Percentiles rank a stretch among this genome's conserved stretches.
These are phyloP conservation scores for Steinernema scapterisci DNA, from an alignment of 2,888 invertebrate species.

Conservation along the genomic window DNA sequence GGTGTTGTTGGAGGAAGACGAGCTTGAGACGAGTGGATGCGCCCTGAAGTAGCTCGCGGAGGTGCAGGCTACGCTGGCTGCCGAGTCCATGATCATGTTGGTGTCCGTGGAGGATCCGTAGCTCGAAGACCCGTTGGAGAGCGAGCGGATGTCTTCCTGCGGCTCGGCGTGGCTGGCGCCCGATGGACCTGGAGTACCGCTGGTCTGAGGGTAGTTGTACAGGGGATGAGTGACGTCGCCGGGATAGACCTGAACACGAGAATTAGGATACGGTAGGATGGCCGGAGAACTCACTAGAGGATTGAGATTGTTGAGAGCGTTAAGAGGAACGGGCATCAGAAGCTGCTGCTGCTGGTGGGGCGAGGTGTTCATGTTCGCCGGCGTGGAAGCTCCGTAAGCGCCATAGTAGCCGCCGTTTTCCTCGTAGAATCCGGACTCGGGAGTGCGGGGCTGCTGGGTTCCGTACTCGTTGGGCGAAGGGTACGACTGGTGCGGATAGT, in stretches of 20 bases:
- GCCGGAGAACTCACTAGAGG: conserved; percentile 12
- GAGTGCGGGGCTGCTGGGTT: conserved; percentile 49
- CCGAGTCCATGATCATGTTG: not conserved
- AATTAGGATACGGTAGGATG: conserved; percentile 1
- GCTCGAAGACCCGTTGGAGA: conserved; percentile 52
- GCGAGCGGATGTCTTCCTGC: conserved; percentile 56
- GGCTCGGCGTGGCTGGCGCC: not conserved
- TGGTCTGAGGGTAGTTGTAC: conserved; percentile 24
- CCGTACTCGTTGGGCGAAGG: conserved; percentile 56
- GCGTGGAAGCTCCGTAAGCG: conserved; percentile 10
- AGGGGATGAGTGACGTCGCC: not conserved
- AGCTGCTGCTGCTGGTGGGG: conserved; percentile 24
- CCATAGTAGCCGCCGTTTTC: conserved; percentile 43
- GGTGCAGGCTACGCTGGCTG: not conserved
- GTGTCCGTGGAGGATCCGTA: conserved; percentile 23
- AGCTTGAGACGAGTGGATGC: not conserved
- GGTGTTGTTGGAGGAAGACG: not conserved
- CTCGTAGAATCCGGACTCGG: conserved; percentile 60
- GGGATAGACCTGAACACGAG: conserved; percentile 4
- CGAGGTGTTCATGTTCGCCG: conserved; percentile 29
- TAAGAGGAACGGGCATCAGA: not conserved
- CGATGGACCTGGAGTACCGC: conserved; percentile 16
- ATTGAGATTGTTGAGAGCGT: not conserved
- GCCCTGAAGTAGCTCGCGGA: not conserved
- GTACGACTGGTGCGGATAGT: conserved; percentile 46